Evolutionary conservation across 2,113 vertebrate genomes (phyloP).

Genomic region (Austrofundulus limnaeus): DNA sequence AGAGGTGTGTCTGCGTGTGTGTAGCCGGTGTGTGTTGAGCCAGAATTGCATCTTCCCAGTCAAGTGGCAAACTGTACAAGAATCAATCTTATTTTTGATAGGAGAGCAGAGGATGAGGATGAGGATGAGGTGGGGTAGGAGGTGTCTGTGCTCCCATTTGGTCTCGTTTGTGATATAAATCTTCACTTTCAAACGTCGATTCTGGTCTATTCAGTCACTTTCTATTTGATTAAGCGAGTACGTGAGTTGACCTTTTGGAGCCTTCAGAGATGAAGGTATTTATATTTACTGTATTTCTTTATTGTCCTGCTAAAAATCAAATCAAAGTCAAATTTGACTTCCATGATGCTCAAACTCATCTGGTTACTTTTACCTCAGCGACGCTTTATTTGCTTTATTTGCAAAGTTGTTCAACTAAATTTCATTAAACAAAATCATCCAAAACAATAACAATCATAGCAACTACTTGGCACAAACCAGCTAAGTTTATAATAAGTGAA

Average conservation of each 20-base stretch:
- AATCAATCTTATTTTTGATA: conserved; percentile 29
- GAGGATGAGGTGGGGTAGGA: not conserved
- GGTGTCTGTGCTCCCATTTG: conserved; percentile 8
- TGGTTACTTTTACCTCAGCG: too few species aligned
- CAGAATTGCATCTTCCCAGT: conserved; percentile 18
- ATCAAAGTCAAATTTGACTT: too few species aligned
- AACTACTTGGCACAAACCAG: not conserved
- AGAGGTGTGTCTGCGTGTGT: conserved; percentile 21
- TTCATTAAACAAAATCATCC: not conserved
- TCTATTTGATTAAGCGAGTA: not conserved
- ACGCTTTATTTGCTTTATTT: too few species aligned
- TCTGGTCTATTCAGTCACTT: not conserved
- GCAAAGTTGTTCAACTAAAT: not conserved
- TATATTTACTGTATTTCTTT: conserved; percentile 3
- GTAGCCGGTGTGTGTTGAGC: not conserved
- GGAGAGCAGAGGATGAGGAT: not conserved
- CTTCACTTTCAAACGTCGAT: not conserved
- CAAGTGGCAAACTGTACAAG: conserved; percentile 23
- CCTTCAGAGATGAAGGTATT: conserved; percentile 47
- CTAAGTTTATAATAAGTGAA: conserved; percentile 3
- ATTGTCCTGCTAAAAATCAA: too few species aligned
- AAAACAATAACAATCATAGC: not conserved
- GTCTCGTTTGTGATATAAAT: not conserved
- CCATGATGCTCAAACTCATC: too few species aligned
- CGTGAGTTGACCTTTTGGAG: not conserved